These are phyloP conservation scores for Gopherus evgoodei DNA, from an alignment of 2,113 vertebrate genomes.

Conservation along the genomic window DNA sequence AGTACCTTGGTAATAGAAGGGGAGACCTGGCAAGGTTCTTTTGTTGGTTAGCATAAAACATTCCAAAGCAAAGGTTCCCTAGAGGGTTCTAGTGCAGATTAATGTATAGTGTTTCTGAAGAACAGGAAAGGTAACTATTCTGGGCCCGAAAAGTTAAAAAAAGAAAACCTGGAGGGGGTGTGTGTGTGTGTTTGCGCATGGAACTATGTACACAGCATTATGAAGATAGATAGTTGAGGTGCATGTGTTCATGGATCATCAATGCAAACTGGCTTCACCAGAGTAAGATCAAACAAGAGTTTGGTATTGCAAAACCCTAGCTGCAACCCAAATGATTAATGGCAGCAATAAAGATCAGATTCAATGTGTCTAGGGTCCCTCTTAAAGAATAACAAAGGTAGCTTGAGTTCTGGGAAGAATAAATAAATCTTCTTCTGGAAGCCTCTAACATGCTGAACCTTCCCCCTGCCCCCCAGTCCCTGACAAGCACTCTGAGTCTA, in stretches of 20 bases:
- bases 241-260: background rate
- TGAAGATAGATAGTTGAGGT: background rate
- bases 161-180: rapidly evolving
- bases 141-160: background rate
- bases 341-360: background rate
- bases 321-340: background rate
- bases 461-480: too few relatives aligned
- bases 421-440: background rate
- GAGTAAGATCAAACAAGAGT: background rate
- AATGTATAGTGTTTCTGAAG: background rate
- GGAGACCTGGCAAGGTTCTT: background rate
- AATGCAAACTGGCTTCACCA: background rate
- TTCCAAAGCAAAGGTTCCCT: background rate
- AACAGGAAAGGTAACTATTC: background rate
- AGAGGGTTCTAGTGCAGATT: background rate
- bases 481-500: background rate
- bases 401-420: background rate
- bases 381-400: background rate
- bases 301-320: background rate
- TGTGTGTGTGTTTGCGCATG: too few relatives aligned
- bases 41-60: background rate
- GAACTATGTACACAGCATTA: background rate
- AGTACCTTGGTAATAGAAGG: background rate
- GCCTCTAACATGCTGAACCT: background rate
- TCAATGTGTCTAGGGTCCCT: background rate